Evolutionary conservation across 2,797 vertebrate genomes (phyloP).

Genomic region (Helostoma temminkii): DNA sequence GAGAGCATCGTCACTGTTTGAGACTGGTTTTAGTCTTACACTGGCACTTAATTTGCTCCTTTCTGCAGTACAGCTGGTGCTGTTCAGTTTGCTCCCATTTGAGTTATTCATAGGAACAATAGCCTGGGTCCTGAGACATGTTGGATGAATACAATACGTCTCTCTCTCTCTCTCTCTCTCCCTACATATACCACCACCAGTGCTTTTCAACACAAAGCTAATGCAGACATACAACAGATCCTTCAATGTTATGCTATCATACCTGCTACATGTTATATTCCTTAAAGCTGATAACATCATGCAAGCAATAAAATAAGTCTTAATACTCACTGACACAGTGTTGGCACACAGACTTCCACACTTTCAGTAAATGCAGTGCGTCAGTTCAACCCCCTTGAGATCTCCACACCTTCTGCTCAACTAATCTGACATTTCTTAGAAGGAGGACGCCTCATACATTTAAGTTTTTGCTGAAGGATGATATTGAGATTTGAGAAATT

Average conservation of each 20-base stretch:
- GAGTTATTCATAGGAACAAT: constrained; percentile 30
- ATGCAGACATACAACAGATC: neutral
- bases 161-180: constrained; percentile 8
- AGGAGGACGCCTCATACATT: constrained; percentile 5
- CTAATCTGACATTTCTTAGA: constrained; percentile 48
- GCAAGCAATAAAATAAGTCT: constrained; percentile 1
- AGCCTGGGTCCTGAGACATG: constrained; percentile 22
- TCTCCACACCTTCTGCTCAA: constrained; percentile 24
- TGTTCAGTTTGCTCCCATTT: constrained; percentile 36
- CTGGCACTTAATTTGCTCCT: constrained; percentile 21
- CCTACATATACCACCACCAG: neutral
- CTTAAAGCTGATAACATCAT: neutral
- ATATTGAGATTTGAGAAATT: neutral
- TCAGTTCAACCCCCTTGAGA: constrained; percentile 33
- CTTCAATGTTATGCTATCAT: neutral
- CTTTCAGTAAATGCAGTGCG: constrained; percentile 17
- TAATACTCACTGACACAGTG: neutral
- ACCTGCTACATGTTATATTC: neutral
- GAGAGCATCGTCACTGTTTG: constrained; percentile 43
- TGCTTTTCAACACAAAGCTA: neutral
- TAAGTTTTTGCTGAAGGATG: neutral
- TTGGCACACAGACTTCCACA: constrained; percentile 1
- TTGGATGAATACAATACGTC: constrained; percentile 32
- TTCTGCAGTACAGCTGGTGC: constrained; percentile 24
- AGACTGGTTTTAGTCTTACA: constrained; percentile 22